Base-by-base conservation (phyloP, 2,888 invertebrate genomes). In the Sisyra nigra region DNA sequence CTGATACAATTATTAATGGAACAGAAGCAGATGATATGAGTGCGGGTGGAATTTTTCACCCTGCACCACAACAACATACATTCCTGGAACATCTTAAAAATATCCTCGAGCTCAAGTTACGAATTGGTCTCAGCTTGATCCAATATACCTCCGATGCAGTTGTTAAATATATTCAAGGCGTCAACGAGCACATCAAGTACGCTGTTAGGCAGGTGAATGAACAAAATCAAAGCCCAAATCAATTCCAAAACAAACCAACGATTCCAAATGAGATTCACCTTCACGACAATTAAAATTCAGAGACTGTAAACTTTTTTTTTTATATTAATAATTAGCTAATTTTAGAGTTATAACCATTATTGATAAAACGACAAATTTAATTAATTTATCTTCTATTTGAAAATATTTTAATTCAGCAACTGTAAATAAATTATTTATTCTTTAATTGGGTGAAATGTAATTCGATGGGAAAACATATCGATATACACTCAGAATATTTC, bases 81-180 rank as follows among this genome's bases (percentile, higher is more conserved):
- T 60, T 80, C 44, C 65, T 78, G 41, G 67, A 69, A 10, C 67
- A 80, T 44, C 55, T 82, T 13, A 73, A 69, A 54, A 71, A 74
- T 49, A 59, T 82, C 32, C 68, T 80, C 2, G 76, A 80, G 53
- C 68, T 80, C 42, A 82, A 82, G 58, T 63, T 81, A 24, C 68
- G 72, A 52, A 58, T 81, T 37, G 80, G 81, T 0, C 56, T 82
- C 42, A 75, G 76, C 45, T 66, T 83, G 47, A 57, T 83, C 11
- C 75, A 76, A 53, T 75, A 72, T 45, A 76, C 80, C 2, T 76
- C 80, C 8, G 72, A 76, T 42, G 72, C 75, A 4, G 62, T 83
- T 40, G 74, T 75, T 24, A 71, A 69, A 52, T 80, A 80, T 56
- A 60, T 80, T 34, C 68, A 70, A 42, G 68, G 68, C 50, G 71